Evolutionary conservation across 2,113 vertebrate genomes (phyloP).

Genomic region (Leptobrachium ailaonicum): DNA sequence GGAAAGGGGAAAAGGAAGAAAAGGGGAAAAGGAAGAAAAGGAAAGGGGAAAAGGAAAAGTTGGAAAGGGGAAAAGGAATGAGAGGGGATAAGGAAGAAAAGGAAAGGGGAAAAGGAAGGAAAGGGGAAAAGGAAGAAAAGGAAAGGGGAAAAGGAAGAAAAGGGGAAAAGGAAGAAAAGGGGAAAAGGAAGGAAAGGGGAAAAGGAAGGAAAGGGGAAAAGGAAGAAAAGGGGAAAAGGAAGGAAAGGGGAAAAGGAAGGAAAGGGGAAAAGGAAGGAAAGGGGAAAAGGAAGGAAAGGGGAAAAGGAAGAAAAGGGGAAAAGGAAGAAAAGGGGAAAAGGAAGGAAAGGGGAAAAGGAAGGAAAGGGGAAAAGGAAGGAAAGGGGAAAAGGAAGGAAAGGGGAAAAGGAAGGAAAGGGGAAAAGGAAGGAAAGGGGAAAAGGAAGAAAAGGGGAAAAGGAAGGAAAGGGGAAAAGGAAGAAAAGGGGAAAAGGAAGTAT

Average conservation of each 20-base stretch:
- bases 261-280: too few species aligned
- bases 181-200: too few species aligned
- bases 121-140: too few species aligned
- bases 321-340: too few species aligned
- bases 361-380: background rate
- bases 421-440: background rate
- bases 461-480: background rate
- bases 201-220: too few species aligned
- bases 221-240: too few species aligned
- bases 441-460: background rate
- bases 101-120: background rate
- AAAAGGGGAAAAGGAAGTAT: too few species aligned
- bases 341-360: background rate
- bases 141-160: background rate
- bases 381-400: background rate
- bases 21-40: background rate
- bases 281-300: too few species aligned
- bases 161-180: background rate
- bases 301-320: background rate
- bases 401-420: too few species aligned
- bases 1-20: background rate
- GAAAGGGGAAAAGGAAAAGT: background rate
- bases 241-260: background rate
- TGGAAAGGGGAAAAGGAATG: too few species aligned
- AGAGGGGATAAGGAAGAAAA: too few species aligned